Base-by-base conservation (phyloP, 1,140 invertebrate species). In the Thaumatotibia leucotreta region DNA sequence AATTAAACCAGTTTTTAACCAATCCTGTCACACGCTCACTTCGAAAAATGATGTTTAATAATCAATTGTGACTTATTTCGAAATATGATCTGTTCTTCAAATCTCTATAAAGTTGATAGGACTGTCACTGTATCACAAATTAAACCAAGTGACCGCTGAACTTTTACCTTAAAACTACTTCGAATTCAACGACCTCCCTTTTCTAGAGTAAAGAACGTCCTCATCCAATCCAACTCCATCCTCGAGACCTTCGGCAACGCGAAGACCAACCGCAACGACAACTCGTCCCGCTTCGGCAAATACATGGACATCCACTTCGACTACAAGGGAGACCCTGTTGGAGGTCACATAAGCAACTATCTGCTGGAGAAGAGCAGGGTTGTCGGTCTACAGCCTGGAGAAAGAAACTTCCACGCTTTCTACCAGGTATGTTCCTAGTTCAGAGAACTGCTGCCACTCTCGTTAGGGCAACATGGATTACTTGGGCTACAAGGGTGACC, bases 221-320 rank as follows among this genome's bases (percentile, higher is more conserved):
- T 99, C 2, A 96, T 99, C 49, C 97, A 99, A 81, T 99, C 98
- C 9, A 99, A 99, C 91, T 94, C 97, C 1, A 97, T 99, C 72
- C 90, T 99, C 70, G 98, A 99, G 91, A 97, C 98, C 1, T 99
- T 99, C 89, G 98, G 98, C 24, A 99, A 99, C 93, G 98, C 98
- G 1, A 99, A 99, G 88, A 99, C 98, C 2, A 99, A 97, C 79
- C 93, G 98, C 52, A 99, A 99, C 91, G 98, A 99, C 86, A 99
- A 99, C 92, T 99, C 97, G 0, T 99, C 97, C 54, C 93, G 98
- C 29, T 99, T 99, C 92, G 98, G 98, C 61, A 99, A 99, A 89
- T 99, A 99, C 87, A 99, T 99, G 98, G 98, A 99, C 85, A 99
- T 99, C 70, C 97, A 99, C 92, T 99, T 99, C 91, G 97, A 99